These are phyloP conservation scores for Psophia crepitans DNA, from an alignment of 2,113 vertebrate species.

Conservation along the genomic window DNA sequence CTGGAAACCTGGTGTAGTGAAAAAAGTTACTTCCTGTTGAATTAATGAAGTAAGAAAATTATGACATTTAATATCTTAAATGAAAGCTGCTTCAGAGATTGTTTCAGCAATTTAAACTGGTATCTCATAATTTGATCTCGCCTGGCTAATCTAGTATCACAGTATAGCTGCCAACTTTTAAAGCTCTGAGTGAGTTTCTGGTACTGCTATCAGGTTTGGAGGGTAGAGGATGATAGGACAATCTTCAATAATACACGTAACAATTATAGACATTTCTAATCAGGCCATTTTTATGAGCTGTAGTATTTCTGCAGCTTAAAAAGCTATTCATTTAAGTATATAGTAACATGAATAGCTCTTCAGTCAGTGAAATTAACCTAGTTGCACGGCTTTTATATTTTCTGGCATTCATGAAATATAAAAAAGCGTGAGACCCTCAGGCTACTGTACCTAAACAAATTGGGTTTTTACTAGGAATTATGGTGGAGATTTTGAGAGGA, in stretches of 20 bases:
- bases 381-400: background rate
- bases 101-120: constrained; percentile 14
- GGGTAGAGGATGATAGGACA: background rate
- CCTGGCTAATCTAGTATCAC: background rate
- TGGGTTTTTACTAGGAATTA: background rate
- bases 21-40: constrained; percentile 26
- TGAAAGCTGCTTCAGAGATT: constrained; percentile 42
- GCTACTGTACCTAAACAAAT: background rate
- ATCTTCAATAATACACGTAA: background rate
- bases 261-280: background rate
- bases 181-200: background rate
- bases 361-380: background rate
- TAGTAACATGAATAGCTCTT: background rate
- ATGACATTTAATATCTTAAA: constrained; percentile 55
- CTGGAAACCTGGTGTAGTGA: background rate
- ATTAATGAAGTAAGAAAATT: constrained; percentile 43
- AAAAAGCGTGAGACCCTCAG: background rate
- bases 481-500: background rate
- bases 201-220: background rate
- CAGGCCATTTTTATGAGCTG: background rate
- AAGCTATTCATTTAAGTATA: background rate
- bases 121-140: constrained; percentile 45
- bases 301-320: background rate
- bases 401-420: background rate
- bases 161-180: background rate